Evolutionary conservation across 2,113 vertebrate species (phyloP).

Genomic region (Petaurus breviceps): DNA sequence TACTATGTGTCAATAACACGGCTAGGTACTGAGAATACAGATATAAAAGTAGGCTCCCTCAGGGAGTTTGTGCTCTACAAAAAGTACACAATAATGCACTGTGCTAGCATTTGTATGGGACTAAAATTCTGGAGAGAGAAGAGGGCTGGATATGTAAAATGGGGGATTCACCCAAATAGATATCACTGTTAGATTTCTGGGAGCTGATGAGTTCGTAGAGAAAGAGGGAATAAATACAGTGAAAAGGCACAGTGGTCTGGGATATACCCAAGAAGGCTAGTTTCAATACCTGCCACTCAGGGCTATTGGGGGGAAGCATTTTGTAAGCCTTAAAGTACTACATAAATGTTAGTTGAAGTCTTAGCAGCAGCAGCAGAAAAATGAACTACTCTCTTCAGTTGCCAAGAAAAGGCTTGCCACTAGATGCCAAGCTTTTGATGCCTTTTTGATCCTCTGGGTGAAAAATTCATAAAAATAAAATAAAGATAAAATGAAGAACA

Average conservation of each 20-base stretch:
- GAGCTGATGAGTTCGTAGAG: neutral
- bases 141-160: neutral
- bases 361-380: neutral
- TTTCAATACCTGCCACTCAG: neutral
- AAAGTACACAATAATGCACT: neutral
- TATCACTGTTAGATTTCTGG: neutral
- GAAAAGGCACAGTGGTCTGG: neutral
- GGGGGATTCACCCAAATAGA: neutral
- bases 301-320: neutral
- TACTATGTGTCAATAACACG: neutral
- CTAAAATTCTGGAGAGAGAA: neutral
- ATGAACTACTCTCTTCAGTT: neutral
- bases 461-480: neutral
- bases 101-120: too few relatives aligned
- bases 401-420: neutral
- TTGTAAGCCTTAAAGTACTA: neutral
- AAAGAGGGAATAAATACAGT: neutral
- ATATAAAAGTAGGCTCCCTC: neutral
- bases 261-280: neutral
- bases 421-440: neutral
- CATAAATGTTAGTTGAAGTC: neutral
- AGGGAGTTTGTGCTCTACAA: neutral
- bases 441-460: neutral
- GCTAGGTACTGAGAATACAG: neutral
- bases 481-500: conserved; percentile 2